Base-by-base conservation (phyloP, 2,113 vertebrate species). In the Casuarius casuarius region DNA sequence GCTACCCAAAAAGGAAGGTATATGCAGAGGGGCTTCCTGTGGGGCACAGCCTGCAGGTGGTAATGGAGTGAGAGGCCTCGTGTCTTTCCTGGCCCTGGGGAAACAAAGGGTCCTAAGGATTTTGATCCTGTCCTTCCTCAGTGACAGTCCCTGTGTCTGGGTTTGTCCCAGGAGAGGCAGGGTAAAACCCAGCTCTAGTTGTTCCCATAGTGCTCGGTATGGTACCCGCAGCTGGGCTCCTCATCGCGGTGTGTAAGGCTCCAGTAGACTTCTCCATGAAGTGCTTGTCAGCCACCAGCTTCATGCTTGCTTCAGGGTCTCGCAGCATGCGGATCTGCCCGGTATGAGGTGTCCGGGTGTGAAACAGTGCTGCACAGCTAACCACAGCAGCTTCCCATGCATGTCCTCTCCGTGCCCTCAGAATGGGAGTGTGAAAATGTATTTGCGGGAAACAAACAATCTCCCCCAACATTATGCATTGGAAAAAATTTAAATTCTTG, bases 311-410 rank as follows among this genome's bases (percentile, higher is more conserved):
- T 56, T 26, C 58, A 5, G 22, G 10, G 68, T 17, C 49, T 46
- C 33, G 28, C 68, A 68, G 56, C 7, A 29, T 10, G 3, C 51
- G 29, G 62, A 38, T 26, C 22, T 72, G 63, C 48, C 20, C 11
- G 0, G 22, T 31, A 5, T 25, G 58, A 7, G 26, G 38, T 8
- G 1, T 38, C 22, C 1, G 4, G 56, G 28, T 40, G 29, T 17
- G 40, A 74, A 58, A 25, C 46, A 48, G 46, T 48, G 29, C 56
- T 58, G 29, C 29, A 12, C 56, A 31, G 18, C 28, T 58, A 28
- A 31, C 56, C 54, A 8, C 54, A 17, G 29, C 16, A 5, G 54
- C 28, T 33, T 29, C 56, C 56, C 56, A 33, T 18, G 31, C 29
- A 11, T 9, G 31, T 74, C 44, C 12, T 46, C 15, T 13, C 14